A percentile compares a stretch with the other conserved stretches of the same genome.
These are phyloP conservation scores for Elaeidobius kamerunicus DNA, from an alignment of 2,888 invertebrate species.

Conservation along the genomic window DNA sequence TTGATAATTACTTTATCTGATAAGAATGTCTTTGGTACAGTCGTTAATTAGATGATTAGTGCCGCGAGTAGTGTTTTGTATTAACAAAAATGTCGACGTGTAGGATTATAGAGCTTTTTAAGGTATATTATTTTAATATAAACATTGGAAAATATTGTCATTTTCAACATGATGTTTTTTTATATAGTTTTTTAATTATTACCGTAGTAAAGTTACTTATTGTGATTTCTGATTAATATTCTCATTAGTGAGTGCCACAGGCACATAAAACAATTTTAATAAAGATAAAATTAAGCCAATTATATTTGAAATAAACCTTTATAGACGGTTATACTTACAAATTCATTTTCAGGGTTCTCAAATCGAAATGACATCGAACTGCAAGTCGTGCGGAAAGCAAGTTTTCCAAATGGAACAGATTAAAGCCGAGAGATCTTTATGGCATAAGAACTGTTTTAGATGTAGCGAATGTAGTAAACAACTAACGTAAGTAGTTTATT, in stretches of 20 bases:
- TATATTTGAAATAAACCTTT: neutral
- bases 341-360: conserved; percentile 47
- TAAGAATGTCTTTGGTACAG: no score
- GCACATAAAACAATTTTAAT: no score
- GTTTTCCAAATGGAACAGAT: conserved; percentile 97
- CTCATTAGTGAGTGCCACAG: neutral
- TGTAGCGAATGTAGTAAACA: conserved; percentile 91
- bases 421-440: conserved; percentile 85
- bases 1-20: no score
- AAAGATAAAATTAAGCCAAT: neutral
- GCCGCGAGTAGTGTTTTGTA: no score
- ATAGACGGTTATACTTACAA: neutral
- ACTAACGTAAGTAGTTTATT: conserved; percentile 73
- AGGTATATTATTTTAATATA: no score
- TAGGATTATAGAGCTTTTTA: no score
- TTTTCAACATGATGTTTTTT: no score
- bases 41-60: no score
- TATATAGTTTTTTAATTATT: no score
- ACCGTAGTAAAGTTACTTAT: neutral
- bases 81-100: no score
- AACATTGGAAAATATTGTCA: no score
- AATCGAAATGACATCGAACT: conserved; percentile 59
- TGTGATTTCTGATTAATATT: neutral
- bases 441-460: conserved; percentile 94
- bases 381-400: conserved; percentile 81